Evolutionary conservation across 2,888 invertebrate species (phyloP), one percentile per base, ranked within the genome.

Genomic region (Lasioglossum zephyrum): DNA sequence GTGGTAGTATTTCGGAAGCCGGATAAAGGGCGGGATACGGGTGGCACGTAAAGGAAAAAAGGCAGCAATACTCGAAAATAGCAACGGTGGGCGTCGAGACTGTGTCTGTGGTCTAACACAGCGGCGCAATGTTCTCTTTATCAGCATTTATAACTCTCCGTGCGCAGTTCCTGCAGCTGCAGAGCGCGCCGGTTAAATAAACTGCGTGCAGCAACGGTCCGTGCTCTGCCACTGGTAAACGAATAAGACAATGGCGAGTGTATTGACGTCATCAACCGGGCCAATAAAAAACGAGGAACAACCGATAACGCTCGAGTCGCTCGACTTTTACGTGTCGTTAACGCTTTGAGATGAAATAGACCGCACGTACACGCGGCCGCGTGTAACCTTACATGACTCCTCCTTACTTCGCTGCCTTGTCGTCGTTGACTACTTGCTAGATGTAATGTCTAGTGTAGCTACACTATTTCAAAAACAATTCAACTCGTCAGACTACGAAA

Each of bases 101-200:
- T 82, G 41, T 69, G 36, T 2, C 16, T 16, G 31, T 57, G n/a
- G 36, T 4, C 87, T 80, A 77, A 31, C 16, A 86, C 84, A 87
- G 82, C 26, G 76, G 81, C 47, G 73, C 72, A 57, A 73, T 76
- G 60, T 49, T 66, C 47, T 83, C 77, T 89, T 89, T 89, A 86
- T 88, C 88, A 86, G 89, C 89, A 76, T 89, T 89, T 89, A 89
- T 89, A 89, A 88, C 82, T 88, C 82, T 87, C 78, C 76, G 31
- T 76, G 89, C 73, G 82, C 69, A 60, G 79, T 53, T 60, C 72
- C 41, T 85, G 83, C 85, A 85, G 88, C 85, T 83, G 84, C 82
- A 77, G 87, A 82, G 49, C n/a, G 85, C 73, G 57, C n/a, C 11
- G 81, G 85, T 88, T 90, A 90, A 90, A 90, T 90, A 90, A 90